Base-by-base conservation (phyloP, 2,888 invertebrate genomes). In the Doris montereyensis region DNA sequence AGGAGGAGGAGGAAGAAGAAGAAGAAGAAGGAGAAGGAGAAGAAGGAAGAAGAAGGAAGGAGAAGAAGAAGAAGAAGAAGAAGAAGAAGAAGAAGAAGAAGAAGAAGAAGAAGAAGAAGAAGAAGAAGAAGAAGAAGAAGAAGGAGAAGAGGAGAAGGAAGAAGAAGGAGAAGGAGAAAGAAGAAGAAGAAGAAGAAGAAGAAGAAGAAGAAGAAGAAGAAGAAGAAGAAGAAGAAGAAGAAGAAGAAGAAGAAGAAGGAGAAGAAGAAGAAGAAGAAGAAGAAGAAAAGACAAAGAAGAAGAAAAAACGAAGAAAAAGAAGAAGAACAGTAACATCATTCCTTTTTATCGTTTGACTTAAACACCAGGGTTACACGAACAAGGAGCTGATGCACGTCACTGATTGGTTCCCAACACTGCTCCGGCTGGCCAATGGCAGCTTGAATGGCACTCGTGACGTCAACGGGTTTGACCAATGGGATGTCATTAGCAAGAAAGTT, bases 331-430 rank as follows among this genome's bases (percentile, higher is more conserved):
- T 2, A 34, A 10, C 17, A 17, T 32, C 3, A n/a, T n/a, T n/a
- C n/a, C n/a, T n/a, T n/a, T n/a, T n/a, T n/a, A n/a, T n/a, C n/a
- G n/a, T n/a, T 52, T 52, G 10, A 52, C 10, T n/a, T n/a, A n/a
- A n/a, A n/a, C n/a, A n/a, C 52, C 52, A 41, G 52, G 52, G 52
- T 41, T 41, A 41, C 52, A 17, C 17, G 28, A 77, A 60, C 72
- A 71, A 60, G 28, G 77, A 30, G 1, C 70, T 77, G 13, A 77
- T 77, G 3, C 77, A 77, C 35, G 62, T 77, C 0, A 52, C 77
- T n/a, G 77, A 77, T 41, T 77, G 77, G 77, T 77, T 72, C 71
- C 77, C 77, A 60, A 77, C 77, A 0, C 30, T 77, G 21, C 26
- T 77, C 5, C 26, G 32, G 21, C 35, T 77, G 24, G 77, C 77